Conservation (phyloP, 2,113 vertebrate species). For the Struthio camelus region DNA sequence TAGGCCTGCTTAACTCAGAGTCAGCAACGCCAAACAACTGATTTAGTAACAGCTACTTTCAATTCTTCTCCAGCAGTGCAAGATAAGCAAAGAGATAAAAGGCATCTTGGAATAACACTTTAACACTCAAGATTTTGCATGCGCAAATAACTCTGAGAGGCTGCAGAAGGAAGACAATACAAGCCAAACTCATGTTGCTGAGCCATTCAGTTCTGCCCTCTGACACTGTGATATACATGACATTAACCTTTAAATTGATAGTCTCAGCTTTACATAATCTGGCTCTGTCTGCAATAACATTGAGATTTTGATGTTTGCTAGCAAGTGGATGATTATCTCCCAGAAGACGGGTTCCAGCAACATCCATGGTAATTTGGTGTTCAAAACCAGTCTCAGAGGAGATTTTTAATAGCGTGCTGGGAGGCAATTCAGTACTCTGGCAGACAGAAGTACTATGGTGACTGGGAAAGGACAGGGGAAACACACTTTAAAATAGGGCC, state of each 20-base stretch:
- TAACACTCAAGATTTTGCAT: neutral
- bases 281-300: neutral
- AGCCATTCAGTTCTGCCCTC: neutral
- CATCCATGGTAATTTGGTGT: neutral
- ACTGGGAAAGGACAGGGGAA: rapidly evolving
- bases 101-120: neutral
- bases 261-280: neutral
- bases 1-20: neutral
- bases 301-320: neutral
- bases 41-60: neutral
- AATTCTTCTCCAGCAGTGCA: neutral
- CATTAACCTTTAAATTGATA: neutral
- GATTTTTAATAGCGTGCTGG: neutral
- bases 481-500: neutral
- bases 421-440: neutral
- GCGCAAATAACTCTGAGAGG: neutral
- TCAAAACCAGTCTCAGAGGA: neutral
- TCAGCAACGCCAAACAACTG: neutral
- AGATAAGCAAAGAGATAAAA: neutral
- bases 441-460: neutral
- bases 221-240: neutral
- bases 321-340: neutral
- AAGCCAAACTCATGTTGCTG: neutral
- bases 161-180: neutral
- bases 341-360: neutral